Evolutionary conservation across 2,113 vertebrate genomes (phyloP).

Genomic region (Varanus salvator): DNA sequence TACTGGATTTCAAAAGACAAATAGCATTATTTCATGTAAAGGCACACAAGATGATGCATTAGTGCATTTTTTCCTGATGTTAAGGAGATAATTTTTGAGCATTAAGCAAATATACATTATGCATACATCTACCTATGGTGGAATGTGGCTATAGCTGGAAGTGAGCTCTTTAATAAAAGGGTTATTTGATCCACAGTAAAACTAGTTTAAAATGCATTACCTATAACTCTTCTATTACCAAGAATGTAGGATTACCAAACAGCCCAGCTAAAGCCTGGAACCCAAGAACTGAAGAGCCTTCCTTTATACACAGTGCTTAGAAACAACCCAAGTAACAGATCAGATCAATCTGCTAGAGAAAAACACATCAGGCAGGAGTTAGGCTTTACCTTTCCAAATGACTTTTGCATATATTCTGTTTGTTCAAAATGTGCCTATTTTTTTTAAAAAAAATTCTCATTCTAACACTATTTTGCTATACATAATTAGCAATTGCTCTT

Average conservation of each 20-base stretch:
- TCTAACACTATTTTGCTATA: constrained; percentile 10
- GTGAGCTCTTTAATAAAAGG: background rate
- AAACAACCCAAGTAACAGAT: background rate
- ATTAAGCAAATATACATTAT: background rate
- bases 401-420: background rate
- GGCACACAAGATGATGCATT: background rate
- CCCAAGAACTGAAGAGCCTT: background rate
- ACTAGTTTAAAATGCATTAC: background rate
- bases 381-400: background rate
- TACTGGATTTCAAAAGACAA: background rate
- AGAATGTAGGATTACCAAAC: background rate
- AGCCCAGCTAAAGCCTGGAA: background rate
- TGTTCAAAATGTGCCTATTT: background rate
- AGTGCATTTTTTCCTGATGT: background rate
- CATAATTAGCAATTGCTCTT: constrained; percentile 13
- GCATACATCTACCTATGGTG: background rate
- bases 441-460: background rate
- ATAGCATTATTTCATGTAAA: background rate
- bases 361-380: constrained; percentile 2
- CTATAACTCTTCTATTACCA: background rate
- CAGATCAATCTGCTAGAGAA: background rate
- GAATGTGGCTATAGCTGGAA: background rate
- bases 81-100: background rate
- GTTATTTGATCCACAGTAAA: background rate
- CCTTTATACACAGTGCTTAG: background rate